phyloP scores from a whole-genome alignment of 1,140 invertebrate species.

The Sogatella furcifera region DNA sequence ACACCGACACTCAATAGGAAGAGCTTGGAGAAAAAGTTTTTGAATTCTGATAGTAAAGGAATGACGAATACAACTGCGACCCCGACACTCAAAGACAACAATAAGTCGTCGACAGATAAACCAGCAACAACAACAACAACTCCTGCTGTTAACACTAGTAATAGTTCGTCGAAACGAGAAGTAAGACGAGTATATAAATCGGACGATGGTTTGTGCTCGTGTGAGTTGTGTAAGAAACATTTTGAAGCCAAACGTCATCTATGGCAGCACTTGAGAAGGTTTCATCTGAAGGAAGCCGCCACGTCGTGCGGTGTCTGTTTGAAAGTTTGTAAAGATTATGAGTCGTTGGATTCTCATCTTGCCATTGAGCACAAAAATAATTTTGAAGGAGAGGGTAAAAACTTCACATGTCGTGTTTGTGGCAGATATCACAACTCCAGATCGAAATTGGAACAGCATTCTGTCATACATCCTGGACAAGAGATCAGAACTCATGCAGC shows the following conservation, averaged over 20 bases:
- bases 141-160: not conserved
- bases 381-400: conserved; percentile 42
- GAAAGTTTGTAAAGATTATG: conserved; percentile 41
- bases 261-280: conserved; percentile 50
- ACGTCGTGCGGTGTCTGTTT: conserved; percentile 49
- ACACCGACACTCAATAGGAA: not conserved
- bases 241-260: conserved; percentile 49
- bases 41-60: conserved; percentile 5
- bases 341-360: conserved; percentile 40
- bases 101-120: not conserved
- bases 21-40: not conserved
- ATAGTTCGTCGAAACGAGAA: not conserved
- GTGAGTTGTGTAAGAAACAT: conserved; percentile 46
- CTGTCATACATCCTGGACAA: conserved; percentile 43
- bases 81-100: not conserved
- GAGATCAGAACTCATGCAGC: conserved; percentile 26
- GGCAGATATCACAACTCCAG: conserved; percentile 47
- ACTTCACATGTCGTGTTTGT: conserved; percentile 47
- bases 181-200: conserved; percentile 19
- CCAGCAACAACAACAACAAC: not conserved
- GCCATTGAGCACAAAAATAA: conserved; percentile 36
- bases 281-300: conserved; percentile 43
- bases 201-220: conserved; percentile 24
- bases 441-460: conserved; percentile 44
- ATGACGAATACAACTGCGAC: not conserved